Conservation (phyloP, 2,113 vertebrate genomes). For the Gallinago media region DNA sequence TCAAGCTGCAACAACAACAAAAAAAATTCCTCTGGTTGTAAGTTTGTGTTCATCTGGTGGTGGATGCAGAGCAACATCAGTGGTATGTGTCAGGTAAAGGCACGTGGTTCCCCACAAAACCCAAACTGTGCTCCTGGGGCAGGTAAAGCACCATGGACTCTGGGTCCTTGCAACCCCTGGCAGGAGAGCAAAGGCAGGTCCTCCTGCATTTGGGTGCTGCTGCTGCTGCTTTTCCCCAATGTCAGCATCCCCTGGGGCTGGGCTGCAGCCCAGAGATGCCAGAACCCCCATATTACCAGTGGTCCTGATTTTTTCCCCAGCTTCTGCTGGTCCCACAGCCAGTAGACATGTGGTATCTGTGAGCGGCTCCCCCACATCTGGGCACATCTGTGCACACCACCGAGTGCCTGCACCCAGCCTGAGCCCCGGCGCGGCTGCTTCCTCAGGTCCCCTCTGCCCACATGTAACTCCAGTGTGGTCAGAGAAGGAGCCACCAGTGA, state of each 20-base stretch:
- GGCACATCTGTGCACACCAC: not conserved
- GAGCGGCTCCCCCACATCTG: not conserved
- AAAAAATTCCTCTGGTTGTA: no score
- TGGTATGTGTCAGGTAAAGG: not conserved
- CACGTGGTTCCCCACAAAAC: not conserved
- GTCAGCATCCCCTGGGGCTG: fast-evolving
- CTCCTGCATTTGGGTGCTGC: not conserved
- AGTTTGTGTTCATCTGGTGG: fast-evolving
- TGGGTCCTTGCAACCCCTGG: fast-evolving
- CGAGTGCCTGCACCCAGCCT: not conserved
- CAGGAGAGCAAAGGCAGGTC: not conserved
- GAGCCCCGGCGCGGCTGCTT: not conserved
- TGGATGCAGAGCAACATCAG: not conserved
- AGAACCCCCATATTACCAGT: not conserved
- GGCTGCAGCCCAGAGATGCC: not conserved
- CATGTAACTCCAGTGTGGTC: fast-evolving
- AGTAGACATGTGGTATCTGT: fast-evolving
- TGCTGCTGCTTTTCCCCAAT: not conserved
- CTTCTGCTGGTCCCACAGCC: fast-evolving
- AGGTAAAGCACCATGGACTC: fast-evolving
- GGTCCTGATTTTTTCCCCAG: not conserved
- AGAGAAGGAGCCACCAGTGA: not conserved
- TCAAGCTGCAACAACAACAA: not conserved
- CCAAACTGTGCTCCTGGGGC: not conserved
- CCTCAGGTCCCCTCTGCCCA: not conserved